Base-by-base conservation (phyloP, 2,797 vertebrate species). In the Hydrolagus colliei region DNA sequence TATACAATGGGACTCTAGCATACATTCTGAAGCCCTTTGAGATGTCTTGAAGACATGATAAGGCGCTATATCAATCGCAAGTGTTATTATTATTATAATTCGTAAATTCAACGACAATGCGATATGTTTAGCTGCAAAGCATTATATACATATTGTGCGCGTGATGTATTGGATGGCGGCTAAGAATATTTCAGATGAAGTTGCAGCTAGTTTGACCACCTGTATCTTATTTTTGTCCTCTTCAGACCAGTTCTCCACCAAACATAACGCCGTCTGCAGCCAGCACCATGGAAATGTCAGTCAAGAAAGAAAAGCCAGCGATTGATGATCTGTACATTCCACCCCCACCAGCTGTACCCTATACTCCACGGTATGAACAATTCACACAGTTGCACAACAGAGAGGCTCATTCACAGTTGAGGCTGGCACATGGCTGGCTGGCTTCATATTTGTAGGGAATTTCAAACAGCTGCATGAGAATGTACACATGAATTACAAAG, bases 321-420 rank as follows among this genome's bases (percentile, higher is more conserved):
- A 95, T 97, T 89, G 88, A 97, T 90, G 96, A 98, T 85, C 89
- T 98, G 59, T 95, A 95, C 87, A 96, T 98, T 77, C 96, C 97
- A 61, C 96, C 96, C 86, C 97, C 97, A 0, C 97, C 97, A 0
- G 87, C 92, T 6, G 91, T 95, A 4, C 96, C 97, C 0, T 98
- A 97, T 89, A 89, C 90, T 0, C 96, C 96, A 32, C 90, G 94
- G 97, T 98, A 93, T 84, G 95, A 90, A 41, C 59, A 5, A 65
- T 86, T 2, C 78, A 0, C 0, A 4, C 0, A 11, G 27, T 0
- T 14, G 0, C 35, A 67, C 63, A 71, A 41, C 71, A 87, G 18
- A 7, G 11, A 0, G 0, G 4, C 85, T 52, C 63, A 32, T 12
- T 41, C 61, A 74, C 85, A n/a, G 63, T 87, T 65, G 52, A 52